A percentile compares a stretch with the other conserved stretches of the same genome.
phyloP scores from a whole-genome alignment of 2,888 invertebrate genomes.

The Drosophila gaucha region DNA sequence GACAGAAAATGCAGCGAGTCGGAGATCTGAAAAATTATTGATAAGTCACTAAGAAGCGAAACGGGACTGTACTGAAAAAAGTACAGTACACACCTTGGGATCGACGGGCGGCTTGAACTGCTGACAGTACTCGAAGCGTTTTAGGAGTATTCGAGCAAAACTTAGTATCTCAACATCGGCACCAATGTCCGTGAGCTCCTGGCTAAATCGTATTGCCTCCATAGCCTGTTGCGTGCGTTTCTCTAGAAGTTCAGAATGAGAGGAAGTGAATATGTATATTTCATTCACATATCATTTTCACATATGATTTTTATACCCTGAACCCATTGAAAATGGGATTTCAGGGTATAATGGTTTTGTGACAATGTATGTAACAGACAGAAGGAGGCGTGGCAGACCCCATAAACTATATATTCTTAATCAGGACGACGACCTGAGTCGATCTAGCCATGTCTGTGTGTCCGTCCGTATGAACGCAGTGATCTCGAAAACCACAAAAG shows the following conservation, averaged over 20 bases:
- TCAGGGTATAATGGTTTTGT: no score
- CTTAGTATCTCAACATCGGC: conserved; percentile 90
- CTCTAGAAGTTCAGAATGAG: conserved; percentile 80
- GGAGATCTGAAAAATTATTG: conserved; percentile 83
- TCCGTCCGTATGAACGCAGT: no score
- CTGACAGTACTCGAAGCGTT: conserved; percentile 88
- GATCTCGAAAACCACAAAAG: no score
- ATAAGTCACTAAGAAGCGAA: no score
- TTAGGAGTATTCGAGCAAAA: conserved; percentile 88
- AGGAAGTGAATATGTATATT: not conserved
- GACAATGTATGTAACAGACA: no score
- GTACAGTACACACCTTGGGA: conserved; percentile 72
- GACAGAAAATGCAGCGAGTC: conserved; percentile 86
- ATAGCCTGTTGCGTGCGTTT: conserved; percentile 86
- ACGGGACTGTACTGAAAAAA: not conserved
- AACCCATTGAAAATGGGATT: no score
- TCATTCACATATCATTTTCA: not conserved
- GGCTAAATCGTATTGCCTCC: conserved; percentile 88
- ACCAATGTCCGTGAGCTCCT: conserved; percentile 88
- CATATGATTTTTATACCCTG: no score
- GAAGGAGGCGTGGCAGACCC: no score
- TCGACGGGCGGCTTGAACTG: conserved; percentile 86
- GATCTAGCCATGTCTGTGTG: no score
- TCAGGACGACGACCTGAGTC: no score
- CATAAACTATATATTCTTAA: no score